Evolutionary conservation across 2,888 invertebrate genomes (phyloP).

Genomic region (Rhagophthalmus giganteus): DNA sequence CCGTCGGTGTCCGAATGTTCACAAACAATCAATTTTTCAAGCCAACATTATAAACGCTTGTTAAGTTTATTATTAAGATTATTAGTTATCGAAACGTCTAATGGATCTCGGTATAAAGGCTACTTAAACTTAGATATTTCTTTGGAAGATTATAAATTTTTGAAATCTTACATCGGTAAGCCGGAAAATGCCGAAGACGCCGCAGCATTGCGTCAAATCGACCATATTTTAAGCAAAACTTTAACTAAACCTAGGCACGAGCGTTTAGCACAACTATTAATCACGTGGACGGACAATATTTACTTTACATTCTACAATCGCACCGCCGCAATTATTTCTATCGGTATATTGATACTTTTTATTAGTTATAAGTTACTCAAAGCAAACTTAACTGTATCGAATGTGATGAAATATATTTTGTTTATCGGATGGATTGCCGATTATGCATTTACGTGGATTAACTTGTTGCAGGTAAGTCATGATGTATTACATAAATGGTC

Average conservation of each 20-base stretch:
- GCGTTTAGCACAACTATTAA: conserved; percentile 6
- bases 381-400: conserved; percentile 27
- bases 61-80: conserved; percentile 23
- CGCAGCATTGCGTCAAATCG: conserved; percentile 17
- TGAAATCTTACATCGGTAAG: conserved; percentile 13
- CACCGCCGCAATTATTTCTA: conserved; percentile 13
- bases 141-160: conserved; percentile 14
- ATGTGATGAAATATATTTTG: conserved; percentile 28
- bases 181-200: conserved; percentile 7
- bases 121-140: conserved; percentile 19
- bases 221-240: conserved; percentile 18
- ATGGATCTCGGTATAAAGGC: conserved; percentile 17
- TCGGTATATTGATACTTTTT: conserved; percentile 20
- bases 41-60: conserved; percentile 26
- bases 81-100: conserved; percentile 1
- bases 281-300: conserved; percentile 24
- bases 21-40: conserved; percentile 5
- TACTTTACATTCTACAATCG: conserved; percentile 28
- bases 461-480: conserved; percentile 25
- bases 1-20: conserved; percentile 4
- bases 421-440: conserved; percentile 29
- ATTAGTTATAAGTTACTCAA: conserved; percentile 30
- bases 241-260: conserved; percentile 9
- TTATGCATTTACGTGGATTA: conserved; percentile 32
- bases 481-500: background rate